Percentiles rank a stretch among this genome's conserved stretches.
Evolutionary conservation across 2,888 invertebrate species (phyloP).

Genomic region (Synanthedon formicaeformis): DNA sequence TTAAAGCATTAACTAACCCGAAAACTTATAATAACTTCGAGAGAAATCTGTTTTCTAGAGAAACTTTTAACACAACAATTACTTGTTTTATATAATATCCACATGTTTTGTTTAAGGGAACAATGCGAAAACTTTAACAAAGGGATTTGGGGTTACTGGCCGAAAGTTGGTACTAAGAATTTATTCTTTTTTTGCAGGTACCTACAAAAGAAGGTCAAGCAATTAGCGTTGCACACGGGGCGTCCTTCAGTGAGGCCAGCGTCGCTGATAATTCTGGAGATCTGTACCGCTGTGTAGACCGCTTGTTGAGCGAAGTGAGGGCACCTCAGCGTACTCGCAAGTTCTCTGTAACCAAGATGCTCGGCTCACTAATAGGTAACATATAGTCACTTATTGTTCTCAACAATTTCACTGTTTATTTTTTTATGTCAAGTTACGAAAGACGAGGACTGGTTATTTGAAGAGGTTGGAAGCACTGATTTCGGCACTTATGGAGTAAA

Average conservation of each 20-base stretch:
- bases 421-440: no score
- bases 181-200: constrained; percentile 59
- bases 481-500: no score
- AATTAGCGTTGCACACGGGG: constrained; percentile 74
- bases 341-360: constrained; percentile 84
- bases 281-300: constrained; percentile 80
- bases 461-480: no score
- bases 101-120: neutral
- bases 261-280: constrained; percentile 83
- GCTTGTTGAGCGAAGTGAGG: constrained; percentile 75
- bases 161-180: neutral
- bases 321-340: constrained; percentile 75
- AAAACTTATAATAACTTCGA: no score
- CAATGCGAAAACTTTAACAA: neutral
- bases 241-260: constrained; percentile 84
- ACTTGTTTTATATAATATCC: no score
- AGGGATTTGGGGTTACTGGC: neutral
- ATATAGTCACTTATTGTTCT: neutral
- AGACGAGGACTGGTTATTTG: no score
- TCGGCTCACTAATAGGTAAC: constrained; percentile 77
- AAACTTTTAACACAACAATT: no score
- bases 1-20: no score
- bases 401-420: no score
- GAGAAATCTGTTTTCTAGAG: no score
- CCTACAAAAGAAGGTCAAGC: constrained; percentile 78